phyloP scores from a whole-genome alignment of 2,113 vertebrate species.

The Seriola quinqueradiata region DNA sequence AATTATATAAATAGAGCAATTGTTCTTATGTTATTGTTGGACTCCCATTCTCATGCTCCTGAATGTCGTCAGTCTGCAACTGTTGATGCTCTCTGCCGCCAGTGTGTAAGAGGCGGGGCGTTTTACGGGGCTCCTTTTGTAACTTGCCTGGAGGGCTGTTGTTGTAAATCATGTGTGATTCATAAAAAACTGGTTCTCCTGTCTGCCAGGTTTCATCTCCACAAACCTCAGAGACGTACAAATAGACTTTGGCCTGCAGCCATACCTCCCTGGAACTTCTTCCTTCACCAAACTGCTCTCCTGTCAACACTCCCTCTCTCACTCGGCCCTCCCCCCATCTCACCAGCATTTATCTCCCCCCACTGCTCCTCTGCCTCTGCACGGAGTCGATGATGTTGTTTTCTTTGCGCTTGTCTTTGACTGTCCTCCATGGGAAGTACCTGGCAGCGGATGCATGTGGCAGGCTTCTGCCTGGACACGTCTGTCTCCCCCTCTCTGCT shows the following conservation, averaged over 20 bases:
- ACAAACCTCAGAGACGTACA: constrained; percentile 78
- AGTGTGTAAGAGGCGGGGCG: constrained; percentile 57
- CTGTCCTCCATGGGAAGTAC: constrained; percentile 83
- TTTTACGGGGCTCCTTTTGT: constrained; percentile 61
- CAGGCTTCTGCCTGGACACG: constrained; percentile 82
- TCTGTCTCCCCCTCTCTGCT: constrained; percentile 68
- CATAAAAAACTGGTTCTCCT: constrained; percentile 78
- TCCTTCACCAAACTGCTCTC: constrained; percentile 72
- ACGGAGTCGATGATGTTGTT: constrained; percentile 72
- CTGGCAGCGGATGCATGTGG: constrained; percentile 81
- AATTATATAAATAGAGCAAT: constrained; percentile 66
- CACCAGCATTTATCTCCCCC: constrained; percentile 41
- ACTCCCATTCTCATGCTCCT: constrained; percentile 59
- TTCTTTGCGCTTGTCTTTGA: constrained; percentile 79
- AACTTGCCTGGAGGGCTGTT: constrained; percentile 66
- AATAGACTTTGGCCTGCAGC: constrained; percentile 81
- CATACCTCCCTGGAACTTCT: constrained; percentile 82
- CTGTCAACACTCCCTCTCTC: constrained; percentile 74
- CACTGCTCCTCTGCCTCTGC: constrained; percentile 35
- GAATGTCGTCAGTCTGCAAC: constrained; percentile 63
- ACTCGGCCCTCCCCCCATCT: constrained; percentile 49
- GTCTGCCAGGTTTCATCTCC: constrained; percentile 79
- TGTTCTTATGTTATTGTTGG: constrained; percentile 66
- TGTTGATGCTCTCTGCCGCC: constrained; percentile 65
- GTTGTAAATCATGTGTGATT: constrained; percentile 83